Percentiles rank a stretch among this genome's conserved stretches.
phyloP scores from a whole-genome alignment of 2,888 invertebrate species.

The Scrobipalpa costella region DNA sequence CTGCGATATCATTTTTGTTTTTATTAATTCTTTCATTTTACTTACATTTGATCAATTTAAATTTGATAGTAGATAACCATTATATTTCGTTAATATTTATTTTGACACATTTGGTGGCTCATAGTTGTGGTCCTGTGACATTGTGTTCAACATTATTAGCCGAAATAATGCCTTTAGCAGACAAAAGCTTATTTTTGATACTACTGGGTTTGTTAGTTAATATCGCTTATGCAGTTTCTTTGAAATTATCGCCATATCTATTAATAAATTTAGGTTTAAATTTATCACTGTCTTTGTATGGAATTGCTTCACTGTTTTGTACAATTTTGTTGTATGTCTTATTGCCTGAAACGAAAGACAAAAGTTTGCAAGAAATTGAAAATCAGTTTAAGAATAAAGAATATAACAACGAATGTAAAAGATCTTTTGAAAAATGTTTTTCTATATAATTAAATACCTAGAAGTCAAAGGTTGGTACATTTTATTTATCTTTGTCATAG shows the following conservation, averaged over 20 bases:
- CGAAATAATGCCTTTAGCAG: conserved; percentile 32
- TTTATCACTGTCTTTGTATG: background rate
- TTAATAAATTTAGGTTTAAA: background rate
- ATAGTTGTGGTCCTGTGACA: conserved; percentile 30
- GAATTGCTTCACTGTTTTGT: background rate
- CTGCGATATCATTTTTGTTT: conserved; percentile 32
- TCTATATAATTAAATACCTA: background rate
- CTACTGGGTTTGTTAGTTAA: conserved; percentile 7
- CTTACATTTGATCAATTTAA: background rate
- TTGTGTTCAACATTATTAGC: conserved; percentile 23
- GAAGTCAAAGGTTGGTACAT: no score
- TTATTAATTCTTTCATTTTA: conserved; percentile 32
- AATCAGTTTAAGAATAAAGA: background rate
- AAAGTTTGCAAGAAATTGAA: conserved; percentile 21
- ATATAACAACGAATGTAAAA: background rate
- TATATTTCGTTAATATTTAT: background rate
- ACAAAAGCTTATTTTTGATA: conserved; percentile 28
- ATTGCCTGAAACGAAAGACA: conserved; percentile 26
- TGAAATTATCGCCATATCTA: background rate
- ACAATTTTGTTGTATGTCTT: conserved; percentile 1
- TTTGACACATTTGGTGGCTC: conserved; percentile 15
- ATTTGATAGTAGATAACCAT: background rate
- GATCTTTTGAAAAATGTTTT: background rate
- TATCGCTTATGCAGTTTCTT: background rate
- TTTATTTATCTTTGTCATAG: no score